phyloP scores from a whole-genome alignment of 2,797 vertebrate genomes.

The Poeciliopsis infans region DNA sequence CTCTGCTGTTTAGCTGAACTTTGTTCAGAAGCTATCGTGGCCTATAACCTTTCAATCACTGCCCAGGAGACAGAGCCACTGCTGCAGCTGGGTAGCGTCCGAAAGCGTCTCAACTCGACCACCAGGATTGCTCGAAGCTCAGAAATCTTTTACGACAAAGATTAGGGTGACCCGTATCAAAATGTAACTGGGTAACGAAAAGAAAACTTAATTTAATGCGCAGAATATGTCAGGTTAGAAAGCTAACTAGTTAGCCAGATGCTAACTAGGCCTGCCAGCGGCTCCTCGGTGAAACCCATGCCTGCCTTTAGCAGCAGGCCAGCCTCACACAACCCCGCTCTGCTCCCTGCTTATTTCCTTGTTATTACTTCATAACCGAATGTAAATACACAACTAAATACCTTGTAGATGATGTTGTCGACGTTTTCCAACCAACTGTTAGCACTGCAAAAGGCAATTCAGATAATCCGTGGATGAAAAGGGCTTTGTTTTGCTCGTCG shows the following conservation, averaged over 20 bases:
- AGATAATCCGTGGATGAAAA: slow-evolving; percentile 39
- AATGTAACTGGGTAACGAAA: fast-evolving
- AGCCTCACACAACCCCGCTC: slow-evolving; percentile 13
- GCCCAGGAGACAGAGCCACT: slow-evolving; percentile 33
- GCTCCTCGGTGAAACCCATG: slow-evolving; percentile 33
- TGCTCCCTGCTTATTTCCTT: not conserved
- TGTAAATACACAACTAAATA: slow-evolving; percentile 24
- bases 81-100: slow-evolving; percentile 19
- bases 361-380: slow-evolving; percentile 7
- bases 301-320: slow-evolving; percentile 22
- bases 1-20: not conserved
- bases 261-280: slow-evolving; percentile 52
- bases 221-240: not conserved
- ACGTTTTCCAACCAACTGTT: slow-evolving; percentile 30
- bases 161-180: not conserved
- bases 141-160: not conserved
- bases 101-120: slow-evolving; percentile 27
- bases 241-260: slow-evolving; percentile 37
- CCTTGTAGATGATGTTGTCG: slow-evolving; percentile 58
- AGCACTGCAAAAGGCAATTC: slow-evolving; percentile 30
- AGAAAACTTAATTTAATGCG: not conserved
- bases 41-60: slow-evolving; percentile 57
- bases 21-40: slow-evolving; percentile 44
- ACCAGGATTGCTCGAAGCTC: slow-evolving; percentile 19
- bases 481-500: slow-evolving; percentile 60